These are phyloP conservation scores for Pandion haliaetus DNA, from an alignment of 2,113 vertebrate genomes.

Conservation along the genomic window DNA sequence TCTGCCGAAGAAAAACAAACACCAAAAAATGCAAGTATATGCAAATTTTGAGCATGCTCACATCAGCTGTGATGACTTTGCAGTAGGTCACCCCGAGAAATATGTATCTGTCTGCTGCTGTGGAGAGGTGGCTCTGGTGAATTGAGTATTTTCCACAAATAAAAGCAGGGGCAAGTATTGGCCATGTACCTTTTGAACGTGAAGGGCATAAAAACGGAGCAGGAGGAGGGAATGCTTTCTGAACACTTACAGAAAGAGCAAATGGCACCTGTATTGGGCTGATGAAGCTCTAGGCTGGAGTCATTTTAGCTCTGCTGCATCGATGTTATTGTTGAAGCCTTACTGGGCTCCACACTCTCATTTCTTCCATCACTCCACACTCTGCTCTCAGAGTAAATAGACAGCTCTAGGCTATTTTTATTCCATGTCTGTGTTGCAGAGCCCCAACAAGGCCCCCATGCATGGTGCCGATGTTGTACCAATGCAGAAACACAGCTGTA, in stretches of 20 bases:
- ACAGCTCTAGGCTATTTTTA: neutral
- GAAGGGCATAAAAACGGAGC: neutral
- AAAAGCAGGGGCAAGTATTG: neutral
- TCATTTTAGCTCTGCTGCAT: rapidly evolving
- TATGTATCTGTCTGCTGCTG: rapidly evolving
- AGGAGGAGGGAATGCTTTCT: neutral
- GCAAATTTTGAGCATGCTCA: neutral
- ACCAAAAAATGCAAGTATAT: neutral
- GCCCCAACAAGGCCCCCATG: rapidly evolving
- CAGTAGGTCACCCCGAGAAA: neutral
- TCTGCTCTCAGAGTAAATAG: neutral
- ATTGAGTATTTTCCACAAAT: neutral
- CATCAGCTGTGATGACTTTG: neutral
- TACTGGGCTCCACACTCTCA: neutral
- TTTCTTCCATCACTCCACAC: neutral
- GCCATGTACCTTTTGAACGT: neutral
- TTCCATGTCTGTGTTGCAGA: neutral
- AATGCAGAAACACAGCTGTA: rapidly evolving
- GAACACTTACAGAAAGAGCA: neutral
- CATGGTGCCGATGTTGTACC: rapidly evolving
- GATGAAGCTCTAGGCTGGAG: neutral
- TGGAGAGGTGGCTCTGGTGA: neutral
- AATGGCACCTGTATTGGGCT: neutral
- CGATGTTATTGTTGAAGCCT: neutral
- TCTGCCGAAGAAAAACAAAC: conserved; percentile 71